These are phyloP conservation scores for Siniperca knerii DNA, from an alignment of 2,113 vertebrate species.

Conservation along the genomic window DNA sequence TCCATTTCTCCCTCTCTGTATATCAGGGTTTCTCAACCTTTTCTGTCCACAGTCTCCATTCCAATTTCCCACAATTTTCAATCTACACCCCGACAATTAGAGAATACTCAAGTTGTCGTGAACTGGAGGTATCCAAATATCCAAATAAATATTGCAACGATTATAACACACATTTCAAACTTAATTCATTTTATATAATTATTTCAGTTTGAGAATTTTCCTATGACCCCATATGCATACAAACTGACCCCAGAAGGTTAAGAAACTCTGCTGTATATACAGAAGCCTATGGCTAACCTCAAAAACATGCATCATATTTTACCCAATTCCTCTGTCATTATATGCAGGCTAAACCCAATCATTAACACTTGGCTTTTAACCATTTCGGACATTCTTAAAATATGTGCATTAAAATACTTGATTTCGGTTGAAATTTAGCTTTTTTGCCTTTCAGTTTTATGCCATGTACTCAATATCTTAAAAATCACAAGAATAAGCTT, in stretches of 20 bases:
- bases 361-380: conserved; percentile 27
- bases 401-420: conserved; percentile 14
- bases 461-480: not conserved
- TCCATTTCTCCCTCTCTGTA: not conserved
- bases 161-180: not conserved
- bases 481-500: conserved; percentile 15
- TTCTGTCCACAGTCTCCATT: not conserved
- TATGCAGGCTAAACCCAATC: conserved; percentile 52
- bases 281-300: conserved; percentile 1
- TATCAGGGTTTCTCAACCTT: conserved; percentile 30
- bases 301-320: conserved; percentile 54
- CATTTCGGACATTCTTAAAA: conserved; percentile 31
- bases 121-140: not conserved
- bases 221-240: conserved; percentile 6
- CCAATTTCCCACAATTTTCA: not conserved
- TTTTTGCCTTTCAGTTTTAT: conserved; percentile 13
- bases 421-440: not conserved
- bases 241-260: conserved; percentile 10
- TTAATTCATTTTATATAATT: not conserved
- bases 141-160: not conserved
- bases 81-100: not conserved
- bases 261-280: conserved; percentile 37
- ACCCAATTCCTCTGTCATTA: conserved; percentile 11
- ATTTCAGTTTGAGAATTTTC: conserved; percentile 12
- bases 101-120: not conserved